phyloP scores from a whole-genome alignment of 2,888 invertebrate species.

The Drosophila emarginata region DNA sequence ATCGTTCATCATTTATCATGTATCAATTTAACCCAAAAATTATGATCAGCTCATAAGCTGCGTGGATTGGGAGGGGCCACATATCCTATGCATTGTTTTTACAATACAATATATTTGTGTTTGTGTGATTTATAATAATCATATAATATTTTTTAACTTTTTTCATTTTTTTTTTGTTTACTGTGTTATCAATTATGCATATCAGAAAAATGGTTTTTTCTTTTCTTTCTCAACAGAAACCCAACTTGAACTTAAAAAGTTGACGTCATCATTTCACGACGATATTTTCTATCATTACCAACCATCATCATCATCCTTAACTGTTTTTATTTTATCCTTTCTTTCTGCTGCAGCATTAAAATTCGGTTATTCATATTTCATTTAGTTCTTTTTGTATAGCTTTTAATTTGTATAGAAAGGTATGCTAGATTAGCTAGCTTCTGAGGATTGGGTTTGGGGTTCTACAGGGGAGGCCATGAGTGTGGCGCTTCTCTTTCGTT shows the following conservation, averaged over 20 bases:
- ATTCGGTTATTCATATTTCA: slow-evolving; percentile 58
- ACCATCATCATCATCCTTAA: slow-evolving; percentile 14
- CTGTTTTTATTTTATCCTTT: slow-evolving; percentile 22
- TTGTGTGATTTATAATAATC: slow-evolving; percentile 18
- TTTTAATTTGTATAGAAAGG: background rate
- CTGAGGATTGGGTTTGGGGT: background rate
- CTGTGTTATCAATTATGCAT: slow-evolving; percentile 30
- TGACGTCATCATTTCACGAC: background rate
- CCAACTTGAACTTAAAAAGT: background rate
- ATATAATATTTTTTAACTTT: slow-evolving; percentile 27
- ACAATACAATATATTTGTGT: slow-evolving; percentile 36
- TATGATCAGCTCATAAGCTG: slow-evolving; percentile 53
- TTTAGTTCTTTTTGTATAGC: slow-evolving; percentile 15
- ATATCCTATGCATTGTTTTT: slow-evolving; percentile 42
- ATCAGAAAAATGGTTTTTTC: slow-evolving; percentile 22
- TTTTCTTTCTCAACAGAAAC: slow-evolving; percentile 12
- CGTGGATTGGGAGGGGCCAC: slow-evolving; percentile 17
- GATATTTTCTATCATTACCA: background rate
- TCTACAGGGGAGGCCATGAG: background rate
- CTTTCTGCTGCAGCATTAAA: slow-evolving; percentile 50
- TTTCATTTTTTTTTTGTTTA: slow-evolving; percentile 32
- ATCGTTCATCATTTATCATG: slow-evolving; percentile 42
- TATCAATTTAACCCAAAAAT: slow-evolving; percentile 28
- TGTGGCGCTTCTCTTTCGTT: slow-evolving; percentile 3
- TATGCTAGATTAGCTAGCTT: background rate